Evolutionary conservation across 2,113 vertebrate species (phyloP).

Genomic region (Glaucomys volans): DNA sequence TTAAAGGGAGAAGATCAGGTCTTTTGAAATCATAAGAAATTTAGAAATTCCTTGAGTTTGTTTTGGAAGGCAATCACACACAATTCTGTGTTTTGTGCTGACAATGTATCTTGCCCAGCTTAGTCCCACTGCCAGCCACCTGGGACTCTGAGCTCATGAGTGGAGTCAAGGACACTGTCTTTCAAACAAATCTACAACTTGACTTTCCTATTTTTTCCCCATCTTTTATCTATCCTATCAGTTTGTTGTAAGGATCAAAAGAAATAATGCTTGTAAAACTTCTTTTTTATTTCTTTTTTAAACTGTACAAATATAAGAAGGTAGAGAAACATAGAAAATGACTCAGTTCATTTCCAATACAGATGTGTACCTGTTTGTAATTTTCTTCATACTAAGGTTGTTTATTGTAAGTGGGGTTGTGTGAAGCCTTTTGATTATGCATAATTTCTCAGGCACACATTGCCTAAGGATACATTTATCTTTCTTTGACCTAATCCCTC

Average conservation of each 20-base stretch:
- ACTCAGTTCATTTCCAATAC: constrained; percentile 21
- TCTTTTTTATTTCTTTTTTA: background rate
- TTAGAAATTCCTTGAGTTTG: constrained; percentile 28
- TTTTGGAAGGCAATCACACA: background rate
- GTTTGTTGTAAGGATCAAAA: constrained; percentile 43
- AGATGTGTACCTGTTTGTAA: constrained; percentile 43
- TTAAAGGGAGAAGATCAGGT: background rate
- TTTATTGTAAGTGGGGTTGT: constrained; percentile 46
- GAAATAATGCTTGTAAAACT: constrained; percentile 17
- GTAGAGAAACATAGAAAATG: constrained; percentile 17
- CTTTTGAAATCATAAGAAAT: constrained; percentile 48
- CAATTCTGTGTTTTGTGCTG: constrained; percentile 35
- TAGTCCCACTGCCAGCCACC: background rate
- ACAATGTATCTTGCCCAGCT: constrained; percentile 9
- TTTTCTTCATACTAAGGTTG: constrained; percentile 44
- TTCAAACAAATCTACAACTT: constrained; percentile 29
- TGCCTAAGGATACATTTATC: constrained; percentile 73
- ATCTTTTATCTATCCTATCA: background rate
- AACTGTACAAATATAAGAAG: background rate
- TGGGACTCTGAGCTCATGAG: background rate
- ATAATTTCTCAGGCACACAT: constrained; percentile 61
- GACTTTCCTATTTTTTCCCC: background rate
- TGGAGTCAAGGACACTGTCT: constrained; percentile 41
- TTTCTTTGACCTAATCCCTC: constrained; percentile 65
- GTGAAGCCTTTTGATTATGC: constrained; percentile 61